Evolutionary conservation across 2,888 invertebrate genomes (phyloP).

Genomic region (Epistrophe grossulariae): DNA sequence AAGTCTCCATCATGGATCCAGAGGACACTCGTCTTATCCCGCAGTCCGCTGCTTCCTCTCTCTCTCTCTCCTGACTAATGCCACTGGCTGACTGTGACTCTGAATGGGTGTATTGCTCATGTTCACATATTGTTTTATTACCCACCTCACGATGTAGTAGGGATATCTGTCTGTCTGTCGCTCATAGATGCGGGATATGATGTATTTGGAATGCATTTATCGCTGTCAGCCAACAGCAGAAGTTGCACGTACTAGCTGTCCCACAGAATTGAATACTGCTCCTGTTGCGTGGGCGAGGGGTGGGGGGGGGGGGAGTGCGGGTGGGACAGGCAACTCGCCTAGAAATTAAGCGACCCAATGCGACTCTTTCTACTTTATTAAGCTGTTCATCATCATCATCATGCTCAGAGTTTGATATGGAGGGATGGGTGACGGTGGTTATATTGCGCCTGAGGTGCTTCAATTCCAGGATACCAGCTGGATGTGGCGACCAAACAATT

Average conservation of each 20-base stretch:
- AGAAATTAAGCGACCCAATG: slow-evolving; percentile 24
- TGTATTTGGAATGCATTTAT: slow-evolving; percentile 76
- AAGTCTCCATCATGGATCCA: slow-evolving; percentile 5
- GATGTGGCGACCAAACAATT: slow-evolving; percentile 62
- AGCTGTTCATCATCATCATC: slow-evolving; percentile 68
- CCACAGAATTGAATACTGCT: slow-evolving; percentile 62
- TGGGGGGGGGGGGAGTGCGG: too few species aligned
- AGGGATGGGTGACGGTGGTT: background rate
- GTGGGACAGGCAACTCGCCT: background rate
- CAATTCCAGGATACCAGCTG: slow-evolving; percentile 59
- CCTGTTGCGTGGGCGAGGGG: slow-evolving; percentile 1
- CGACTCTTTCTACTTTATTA: slow-evolving; percentile 65
- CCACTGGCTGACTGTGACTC: slow-evolving; percentile 32
- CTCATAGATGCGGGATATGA: slow-evolving; percentile 73
- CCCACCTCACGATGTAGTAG: slow-evolving; percentile 70
- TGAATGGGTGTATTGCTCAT: slow-evolving; percentile 35
- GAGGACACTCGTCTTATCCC: slow-evolving; percentile 15
- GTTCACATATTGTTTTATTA: slow-evolving; percentile 74
- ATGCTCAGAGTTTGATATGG: background rate
- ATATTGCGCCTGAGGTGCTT: slow-evolving; percentile 57
- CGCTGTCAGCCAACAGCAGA: slow-evolving; percentile 72
- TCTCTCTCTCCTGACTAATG: slow-evolving; percentile 1
- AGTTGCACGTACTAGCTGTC: slow-evolving; percentile 70
- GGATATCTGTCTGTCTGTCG: slow-evolving; percentile 60
- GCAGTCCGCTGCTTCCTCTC: background rate